phyloP scores from a whole-genome alignment of 2,113 vertebrate species.

The Caretta caretta region DNA sequence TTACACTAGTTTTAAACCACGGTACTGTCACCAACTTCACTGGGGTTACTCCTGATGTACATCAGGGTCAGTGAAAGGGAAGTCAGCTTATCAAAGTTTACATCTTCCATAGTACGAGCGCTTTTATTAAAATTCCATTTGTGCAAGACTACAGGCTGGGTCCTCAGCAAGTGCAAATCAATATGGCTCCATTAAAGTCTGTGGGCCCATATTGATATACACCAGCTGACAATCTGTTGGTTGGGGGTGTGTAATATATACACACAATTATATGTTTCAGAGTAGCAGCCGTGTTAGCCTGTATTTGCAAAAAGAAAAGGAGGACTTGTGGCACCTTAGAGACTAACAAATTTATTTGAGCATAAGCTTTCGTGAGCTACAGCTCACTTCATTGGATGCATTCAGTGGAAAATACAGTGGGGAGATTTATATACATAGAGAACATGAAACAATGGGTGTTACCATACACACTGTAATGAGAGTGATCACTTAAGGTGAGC shows the following conservation, averaged over 20 bases:
- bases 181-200: not conserved
- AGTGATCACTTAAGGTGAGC: too few species aligned
- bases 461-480: too few species aligned
- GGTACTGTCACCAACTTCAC: not conserved
- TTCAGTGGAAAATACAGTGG: too few species aligned
- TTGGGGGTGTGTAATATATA: not conserved
- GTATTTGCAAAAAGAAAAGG: too few species aligned
- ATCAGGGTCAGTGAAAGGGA: not conserved
- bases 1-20: not conserved
- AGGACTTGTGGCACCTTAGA: too few species aligned
- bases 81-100: not conserved
- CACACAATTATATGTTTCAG: too few species aligned
- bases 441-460: too few species aligned
- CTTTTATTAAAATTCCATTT: not conserved
- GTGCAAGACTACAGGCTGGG: not conserved
- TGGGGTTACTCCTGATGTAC: not conserved
- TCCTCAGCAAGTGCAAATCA: not conserved
- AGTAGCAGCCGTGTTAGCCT: too few species aligned
- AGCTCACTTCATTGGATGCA: too few species aligned
- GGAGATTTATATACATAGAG: too few species aligned
- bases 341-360: too few species aligned
- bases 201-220: not conserved
- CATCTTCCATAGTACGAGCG: not conserved
- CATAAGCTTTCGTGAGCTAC: too few species aligned
- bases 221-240: not conserved